Evolutionary conservation across 2,113 vertebrate genomes (phyloP).

Genomic region (Labeo catla): DNA sequence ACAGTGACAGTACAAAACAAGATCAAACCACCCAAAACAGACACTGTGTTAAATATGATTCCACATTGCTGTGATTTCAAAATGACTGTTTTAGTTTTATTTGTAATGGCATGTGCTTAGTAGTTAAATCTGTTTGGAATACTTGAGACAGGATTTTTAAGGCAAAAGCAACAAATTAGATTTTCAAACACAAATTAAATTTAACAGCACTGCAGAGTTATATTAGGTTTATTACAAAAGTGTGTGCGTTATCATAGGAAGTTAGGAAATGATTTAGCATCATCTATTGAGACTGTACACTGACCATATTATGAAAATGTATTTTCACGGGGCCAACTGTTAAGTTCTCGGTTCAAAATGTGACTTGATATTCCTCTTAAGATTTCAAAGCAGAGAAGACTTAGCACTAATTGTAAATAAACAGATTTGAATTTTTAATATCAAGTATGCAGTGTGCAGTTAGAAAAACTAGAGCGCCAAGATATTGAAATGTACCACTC

Average conservation of each 20-base stretch:
- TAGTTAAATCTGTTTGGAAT: slow-evolving; percentile 6
- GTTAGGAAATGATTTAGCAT: slow-evolving; percentile 12
- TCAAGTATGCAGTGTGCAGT: neutral
- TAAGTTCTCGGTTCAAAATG: slow-evolving; percentile 62
- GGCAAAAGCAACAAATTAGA: neutral
- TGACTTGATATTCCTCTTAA: slow-evolving; percentile 6
- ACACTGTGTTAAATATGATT: slow-evolving; percentile 47
- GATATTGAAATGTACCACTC: neutral
- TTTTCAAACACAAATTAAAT: neutral
- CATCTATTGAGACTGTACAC: neutral
- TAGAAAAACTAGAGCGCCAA: neutral
- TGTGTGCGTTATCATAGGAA: neutral
- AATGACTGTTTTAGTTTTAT: neutral
- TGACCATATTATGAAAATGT: slow-evolving; percentile 50
- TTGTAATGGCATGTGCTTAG: slow-evolving; percentile 24
- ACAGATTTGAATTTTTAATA: slow-evolving; percentile 9
- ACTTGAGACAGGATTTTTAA: neutral
- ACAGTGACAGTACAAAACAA: neutral
- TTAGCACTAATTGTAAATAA: neutral
- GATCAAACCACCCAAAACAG: neutral
- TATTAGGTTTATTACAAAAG: neutral
- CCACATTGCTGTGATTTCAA: slow-evolving; percentile 22
- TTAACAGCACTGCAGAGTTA: neutral
- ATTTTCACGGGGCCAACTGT: slow-evolving; percentile 71
- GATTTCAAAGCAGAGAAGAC: neutral